phyloP scores from a whole-genome alignment of 2,797 vertebrate species.

The Pseudocheirus occidentalis region DNA sequence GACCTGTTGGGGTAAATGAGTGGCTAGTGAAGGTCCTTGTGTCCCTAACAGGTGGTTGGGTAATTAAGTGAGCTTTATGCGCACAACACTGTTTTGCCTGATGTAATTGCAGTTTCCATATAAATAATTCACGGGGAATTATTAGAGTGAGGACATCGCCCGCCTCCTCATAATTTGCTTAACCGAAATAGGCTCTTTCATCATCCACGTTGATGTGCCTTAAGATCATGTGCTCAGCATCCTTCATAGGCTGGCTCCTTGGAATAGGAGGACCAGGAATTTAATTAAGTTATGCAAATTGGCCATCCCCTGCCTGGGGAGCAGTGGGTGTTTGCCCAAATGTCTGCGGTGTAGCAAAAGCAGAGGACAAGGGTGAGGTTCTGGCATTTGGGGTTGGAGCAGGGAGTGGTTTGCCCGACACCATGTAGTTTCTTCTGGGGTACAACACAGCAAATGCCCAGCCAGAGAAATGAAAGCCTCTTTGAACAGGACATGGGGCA shows the following conservation, averaged over 20 bases:
- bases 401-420: not conserved
- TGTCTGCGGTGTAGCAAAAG: constrained; percentile 7
- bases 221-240: constrained; percentile 74
- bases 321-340: constrained; percentile 58
- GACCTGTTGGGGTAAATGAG: constrained; percentile 68
- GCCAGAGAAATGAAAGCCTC: not conserved
- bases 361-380: not conserved
- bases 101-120: constrained; percentile 87
- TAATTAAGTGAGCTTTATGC: constrained; percentile 89
- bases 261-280: constrained; percentile 69
- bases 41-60: constrained; percentile 86
- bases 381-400: not conserved
- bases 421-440: constrained; percentile 10
- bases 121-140: constrained; percentile 90
- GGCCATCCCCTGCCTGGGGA: constrained; percentile 66
- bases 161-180: constrained; percentile 86
- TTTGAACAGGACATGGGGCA: not conserved
- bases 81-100: constrained; percentile 86
- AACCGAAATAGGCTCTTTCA: constrained; percentile 85
- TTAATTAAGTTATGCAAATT: constrained; percentile 80
- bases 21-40: constrained; percentile 76
- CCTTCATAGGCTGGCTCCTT: constrained; percentile 73
- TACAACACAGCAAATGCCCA: not conserved
- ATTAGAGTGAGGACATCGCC: constrained; percentile 85
- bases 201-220: constrained; percentile 82